Evolutionary conservation across 92 coral and sea anemone species (phyloP), one percentile per base, ranked within the genome.

Genomic region (Phymanthus crucifer): DNA sequence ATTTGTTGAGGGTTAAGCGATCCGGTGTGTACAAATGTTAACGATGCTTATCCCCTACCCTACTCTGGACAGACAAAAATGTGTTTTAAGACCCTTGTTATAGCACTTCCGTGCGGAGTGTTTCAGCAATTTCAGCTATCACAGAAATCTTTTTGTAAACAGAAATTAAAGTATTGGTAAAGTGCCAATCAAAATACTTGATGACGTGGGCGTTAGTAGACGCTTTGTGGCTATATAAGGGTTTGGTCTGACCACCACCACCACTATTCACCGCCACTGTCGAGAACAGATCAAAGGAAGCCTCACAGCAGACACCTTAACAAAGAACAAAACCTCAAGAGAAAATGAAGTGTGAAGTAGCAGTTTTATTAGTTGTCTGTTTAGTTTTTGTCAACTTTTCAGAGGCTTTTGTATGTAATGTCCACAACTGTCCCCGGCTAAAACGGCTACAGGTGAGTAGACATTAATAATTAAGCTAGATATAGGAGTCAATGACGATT

Each of bases 131-230:
- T 61, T 61, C 36, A 27, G 68, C 27, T 16, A 61, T 61, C 68
- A 61, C 13, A 27, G 34, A 61, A 61, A 61, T 61, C 68, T 61
- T 61, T 43, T 27, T 61, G 68, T 61, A 61, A 61, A 61, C 68
- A 61, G 68, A 61, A 27, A 61, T 61, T 61, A 61, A 61, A 61
- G 34, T 27, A 27, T 12, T 61, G 68, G 33, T 61, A 12, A 61
- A 61, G 34, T 4, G 17, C 68, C 68, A 61, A 61, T 61, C 68
- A 24, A 61, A 61, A 24, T 27, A 11, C 33, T 11, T 43, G 34
- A 61, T 61, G 68, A 61, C 68, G 68, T 61, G 34, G 29, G 32
- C 32, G 34, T 27, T 29, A 19, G 68, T 29, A 34, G 68, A 11
- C 33, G 33, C 68, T 12, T 61, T 29, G 32, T 6, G 35, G 68